Percentiles rank a stretch among this genome's conserved stretches.
Evolutionary conservation across 2,888 invertebrate species (phyloP).

Genomic region (Coremacera marginata): DNA sequence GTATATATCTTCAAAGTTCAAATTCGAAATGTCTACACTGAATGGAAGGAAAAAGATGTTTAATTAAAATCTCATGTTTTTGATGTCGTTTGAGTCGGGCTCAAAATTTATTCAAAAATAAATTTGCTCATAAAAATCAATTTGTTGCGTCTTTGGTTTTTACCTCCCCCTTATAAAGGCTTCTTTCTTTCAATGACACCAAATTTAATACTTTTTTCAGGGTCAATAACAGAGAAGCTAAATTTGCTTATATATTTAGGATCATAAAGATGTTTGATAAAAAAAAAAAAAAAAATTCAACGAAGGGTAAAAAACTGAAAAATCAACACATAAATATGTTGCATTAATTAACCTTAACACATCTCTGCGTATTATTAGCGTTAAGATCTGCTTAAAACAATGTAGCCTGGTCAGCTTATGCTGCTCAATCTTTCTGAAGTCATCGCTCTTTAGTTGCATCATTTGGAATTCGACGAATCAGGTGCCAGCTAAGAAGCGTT

Average conservation of each 20-base stretch:
- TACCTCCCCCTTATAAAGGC: conserved; percentile 1
- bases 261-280: background rate
- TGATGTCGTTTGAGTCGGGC: background rate
- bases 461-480: conserved; percentile 34
- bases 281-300: background rate
- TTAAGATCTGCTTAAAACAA: background rate
- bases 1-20: background rate
- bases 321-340: background rate
- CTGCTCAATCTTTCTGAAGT: background rate
- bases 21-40: background rate
- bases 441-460: background rate
- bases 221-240: conserved; percentile 13
- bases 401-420: conserved; percentile 12
- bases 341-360: conserved; percentile 15
- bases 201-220: conserved; percentile 17
- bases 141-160: background rate
- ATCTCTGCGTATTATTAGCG: background rate
- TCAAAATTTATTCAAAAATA: conserved; percentile 38
- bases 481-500: conserved; percentile 4
- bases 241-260: background rate
- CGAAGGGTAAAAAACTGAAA: background rate
- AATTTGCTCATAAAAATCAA: conserved; percentile 26
- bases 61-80: conserved; percentile 26
- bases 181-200: background rate
- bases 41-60: background rate